Evolutionary conservation across 1,140 invertebrate species (phyloP), one percentile per base, ranked within the genome.

Genomic region (Protaetia brevitarsis): DNA sequence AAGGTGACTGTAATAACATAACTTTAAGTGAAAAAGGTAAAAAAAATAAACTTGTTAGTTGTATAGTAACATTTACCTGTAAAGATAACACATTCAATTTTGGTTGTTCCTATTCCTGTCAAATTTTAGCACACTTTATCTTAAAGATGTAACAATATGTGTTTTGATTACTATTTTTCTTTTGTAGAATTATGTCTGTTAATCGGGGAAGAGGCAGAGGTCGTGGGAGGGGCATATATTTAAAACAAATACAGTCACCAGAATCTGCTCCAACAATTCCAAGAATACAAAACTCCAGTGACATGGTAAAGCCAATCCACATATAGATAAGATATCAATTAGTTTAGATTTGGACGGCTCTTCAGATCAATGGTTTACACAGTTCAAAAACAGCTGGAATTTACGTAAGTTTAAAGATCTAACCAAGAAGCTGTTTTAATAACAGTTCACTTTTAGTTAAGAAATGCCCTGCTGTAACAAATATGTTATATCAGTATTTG

Each of bases 401-500:
- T 71, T 70, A 57, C 70, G 72, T 74, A 66, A 57, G 69, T 66
- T 29, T 29, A 59, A 28, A 23, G 6, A 37, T 58, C 27, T 66
- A 7, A 11, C 11, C 19, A 21, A 4, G 3, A 28, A 19, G 28
- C 1, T 41, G 2, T 59, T 59, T 41, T 13, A 19, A 45, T 2
- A 45, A 8, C 13, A 26, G 8, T 37, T 16, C 16, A 58, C 67
- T 77, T 75, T 16, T 64, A 86, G 84, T 83, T 75, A 86, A 85
- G 72, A 83, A 82, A 57, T 84, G 81, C 69, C 78, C 80, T 11
- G 76, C 75, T 23, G 77, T 86, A 7, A 78, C 77, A n/a, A 77
- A 80, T 68, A 80, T 78, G 31, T 69, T 88, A 0, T 71, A 69
- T n/a, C 78, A 80, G 16, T 82, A 83, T 45, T 83, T 85, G 64